These are phyloP conservation scores for Proteles cristata DNA, from an alignment of 2,113 vertebrate species.

Conservation along the genomic window DNA sequence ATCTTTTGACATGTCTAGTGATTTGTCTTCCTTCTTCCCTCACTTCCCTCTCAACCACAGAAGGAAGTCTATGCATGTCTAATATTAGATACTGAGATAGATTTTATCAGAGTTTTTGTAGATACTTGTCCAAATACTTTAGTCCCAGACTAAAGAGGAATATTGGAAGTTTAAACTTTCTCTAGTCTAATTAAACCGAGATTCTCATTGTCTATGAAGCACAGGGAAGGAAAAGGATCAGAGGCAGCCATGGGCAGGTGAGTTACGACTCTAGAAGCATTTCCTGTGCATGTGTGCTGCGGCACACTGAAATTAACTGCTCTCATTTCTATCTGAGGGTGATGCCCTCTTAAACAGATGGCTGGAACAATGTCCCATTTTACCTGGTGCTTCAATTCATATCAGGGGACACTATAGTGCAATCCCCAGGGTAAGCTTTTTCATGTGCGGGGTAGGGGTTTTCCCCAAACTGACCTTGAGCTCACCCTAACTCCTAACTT, in stretches of 20 bases:
- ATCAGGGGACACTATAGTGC: neutral
- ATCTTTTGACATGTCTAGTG: neutral
- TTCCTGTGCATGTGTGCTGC: neutral
- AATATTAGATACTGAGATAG: neutral
- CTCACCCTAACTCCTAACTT: neutral
- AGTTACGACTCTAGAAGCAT: neutral
- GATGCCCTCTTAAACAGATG: neutral
- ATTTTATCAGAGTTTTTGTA: slow-evolving; percentile 31
- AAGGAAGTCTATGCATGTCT: neutral
- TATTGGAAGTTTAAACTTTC: neutral
- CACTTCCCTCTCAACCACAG: neutral
- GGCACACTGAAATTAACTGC: neutral
- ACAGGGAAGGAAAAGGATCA: neutral
- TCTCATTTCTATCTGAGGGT: neutral
- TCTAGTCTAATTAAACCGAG: neutral
- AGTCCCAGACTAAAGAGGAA: neutral
- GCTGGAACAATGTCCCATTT: neutral
- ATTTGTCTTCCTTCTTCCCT: neutral
- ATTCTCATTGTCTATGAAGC: neutral
- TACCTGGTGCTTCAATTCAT: neutral
- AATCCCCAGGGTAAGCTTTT: neutral
- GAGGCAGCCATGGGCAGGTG: neutral
- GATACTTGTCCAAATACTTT: slow-evolving; percentile 28
- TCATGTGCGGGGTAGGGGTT: neutral
- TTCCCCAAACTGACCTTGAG: neutral